Evolutionary conservation across 2,113 vertebrate genomes (phyloP).

Genomic region (Diadophis punctatus): DNA sequence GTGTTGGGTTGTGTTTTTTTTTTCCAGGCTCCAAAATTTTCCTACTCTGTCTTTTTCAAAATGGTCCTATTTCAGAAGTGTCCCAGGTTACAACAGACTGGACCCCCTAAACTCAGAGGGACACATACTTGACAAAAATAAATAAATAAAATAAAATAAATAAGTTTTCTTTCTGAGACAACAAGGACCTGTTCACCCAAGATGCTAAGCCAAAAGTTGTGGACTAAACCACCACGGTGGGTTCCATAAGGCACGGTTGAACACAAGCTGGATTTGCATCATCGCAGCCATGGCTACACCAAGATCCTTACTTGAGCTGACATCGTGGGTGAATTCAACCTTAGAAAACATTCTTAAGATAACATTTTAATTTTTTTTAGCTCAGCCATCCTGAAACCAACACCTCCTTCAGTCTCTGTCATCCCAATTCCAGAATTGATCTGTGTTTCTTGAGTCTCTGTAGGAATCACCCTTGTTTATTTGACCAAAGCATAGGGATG

Average conservation of each 20-base stretch:
- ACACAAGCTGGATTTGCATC: background rate
- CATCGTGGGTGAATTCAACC: background rate
- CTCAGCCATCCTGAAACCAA: background rate
- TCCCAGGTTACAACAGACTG: conserved; percentile 47
- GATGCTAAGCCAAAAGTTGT: background rate
- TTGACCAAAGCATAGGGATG: background rate
- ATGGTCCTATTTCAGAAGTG: conserved; percentile 38
- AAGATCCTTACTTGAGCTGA: background rate
- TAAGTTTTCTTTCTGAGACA: background rate
- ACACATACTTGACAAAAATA: too few relatives aligned
- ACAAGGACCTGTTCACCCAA: background rate
- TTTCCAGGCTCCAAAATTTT: conserved; percentile 33
- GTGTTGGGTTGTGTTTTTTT: conserved; percentile 34
- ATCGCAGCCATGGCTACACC: background rate
- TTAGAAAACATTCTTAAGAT: background rate
- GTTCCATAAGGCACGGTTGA: background rate
- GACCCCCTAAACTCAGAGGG: conserved; percentile 27
- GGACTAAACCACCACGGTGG: background rate
- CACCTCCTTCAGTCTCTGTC: background rate
- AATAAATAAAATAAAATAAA: too few relatives aligned
- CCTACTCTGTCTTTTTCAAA: conserved; percentile 25
- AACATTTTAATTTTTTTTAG: background rate
- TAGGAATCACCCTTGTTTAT: background rate
- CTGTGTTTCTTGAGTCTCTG: background rate
- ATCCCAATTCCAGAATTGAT: background rate